These are phyloP conservation scores for Coenonympha glycerion DNA, from an alignment of 2,888 invertebrate genomes.

Conservation along the genomic window DNA sequence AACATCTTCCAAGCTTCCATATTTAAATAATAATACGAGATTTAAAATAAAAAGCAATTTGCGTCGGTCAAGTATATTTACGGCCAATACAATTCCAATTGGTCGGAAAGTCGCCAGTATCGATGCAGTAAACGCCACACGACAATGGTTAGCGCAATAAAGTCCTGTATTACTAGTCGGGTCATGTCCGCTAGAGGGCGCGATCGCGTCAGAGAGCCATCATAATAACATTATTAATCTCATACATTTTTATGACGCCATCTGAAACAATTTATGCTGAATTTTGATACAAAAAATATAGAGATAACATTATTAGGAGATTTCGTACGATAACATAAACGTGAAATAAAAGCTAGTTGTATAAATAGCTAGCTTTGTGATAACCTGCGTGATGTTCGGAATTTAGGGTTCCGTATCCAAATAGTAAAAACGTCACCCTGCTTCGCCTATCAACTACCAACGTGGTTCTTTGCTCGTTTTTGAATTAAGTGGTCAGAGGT, in stretches of 20 bases:
- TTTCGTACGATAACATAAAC: background rate
- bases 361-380: no score
- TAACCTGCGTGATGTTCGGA: no score
- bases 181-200: conserved; percentile 17
- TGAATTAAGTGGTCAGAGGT: no score
- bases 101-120: background rate
- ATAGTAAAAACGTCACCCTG: no score
- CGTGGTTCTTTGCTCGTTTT: no score
- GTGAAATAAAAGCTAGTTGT: background rate
- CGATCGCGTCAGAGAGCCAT: conserved; percentile 5
- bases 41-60: no score
- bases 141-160: conserved; percentile 13
- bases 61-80: no score
- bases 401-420: no score
- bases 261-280: conserved; percentile 11
- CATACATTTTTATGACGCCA: conserved; percentile 14
- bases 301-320: no score
- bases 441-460: no score
- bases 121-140: background rate
- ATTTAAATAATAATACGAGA: no score
- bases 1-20: no score
- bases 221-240: conserved; percentile 12
- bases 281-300: background rate
- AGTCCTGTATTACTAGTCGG: conserved; percentile 29
- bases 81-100: background rate